phyloP scores from a whole-genome alignment of 2,797 vertebrate species.

The Smutsia gigantea region DNA sequence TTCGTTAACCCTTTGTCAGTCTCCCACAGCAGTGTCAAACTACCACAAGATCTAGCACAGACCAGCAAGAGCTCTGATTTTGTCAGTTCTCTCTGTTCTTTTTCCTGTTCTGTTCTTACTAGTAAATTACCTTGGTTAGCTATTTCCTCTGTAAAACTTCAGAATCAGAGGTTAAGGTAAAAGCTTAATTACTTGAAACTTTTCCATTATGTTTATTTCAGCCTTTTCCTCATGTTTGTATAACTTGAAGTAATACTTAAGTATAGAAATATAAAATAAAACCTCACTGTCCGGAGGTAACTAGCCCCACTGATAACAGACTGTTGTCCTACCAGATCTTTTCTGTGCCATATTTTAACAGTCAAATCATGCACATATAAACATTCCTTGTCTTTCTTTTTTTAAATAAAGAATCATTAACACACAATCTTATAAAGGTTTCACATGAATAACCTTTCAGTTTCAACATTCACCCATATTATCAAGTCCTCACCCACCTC shows the following conservation, averaged over 20 bases:
- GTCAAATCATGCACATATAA: background rate
- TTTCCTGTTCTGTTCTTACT: conserved; percentile 26
- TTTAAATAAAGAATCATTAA: background rate
- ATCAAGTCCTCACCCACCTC: too few relatives aligned
- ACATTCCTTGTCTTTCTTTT: background rate
- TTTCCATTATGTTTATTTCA: conserved; percentile 12
- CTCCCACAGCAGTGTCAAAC: background rate
- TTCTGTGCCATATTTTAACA: background rate
- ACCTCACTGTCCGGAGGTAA: background rate
- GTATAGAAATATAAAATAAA: background rate
- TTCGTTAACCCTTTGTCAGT: background rate
- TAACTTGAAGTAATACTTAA: background rate
- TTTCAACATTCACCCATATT: too few relatives aligned
- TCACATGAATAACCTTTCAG: too few relatives aligned
- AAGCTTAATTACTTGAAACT: background rate
- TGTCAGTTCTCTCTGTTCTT: background rate
- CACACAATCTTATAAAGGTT: too few relatives aligned
- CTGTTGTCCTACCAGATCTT: background rate
- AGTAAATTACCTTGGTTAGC: background rate
- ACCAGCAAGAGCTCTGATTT: background rate
- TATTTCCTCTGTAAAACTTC: conserved; percentile 32
- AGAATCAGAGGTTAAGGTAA: background rate
- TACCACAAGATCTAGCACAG: background rate
- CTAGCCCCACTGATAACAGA: background rate
- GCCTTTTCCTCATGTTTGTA: background rate